Evolutionary conservation across 2,888 invertebrate species (phyloP).

Genomic region (Trachelus iudaicus): DNA sequence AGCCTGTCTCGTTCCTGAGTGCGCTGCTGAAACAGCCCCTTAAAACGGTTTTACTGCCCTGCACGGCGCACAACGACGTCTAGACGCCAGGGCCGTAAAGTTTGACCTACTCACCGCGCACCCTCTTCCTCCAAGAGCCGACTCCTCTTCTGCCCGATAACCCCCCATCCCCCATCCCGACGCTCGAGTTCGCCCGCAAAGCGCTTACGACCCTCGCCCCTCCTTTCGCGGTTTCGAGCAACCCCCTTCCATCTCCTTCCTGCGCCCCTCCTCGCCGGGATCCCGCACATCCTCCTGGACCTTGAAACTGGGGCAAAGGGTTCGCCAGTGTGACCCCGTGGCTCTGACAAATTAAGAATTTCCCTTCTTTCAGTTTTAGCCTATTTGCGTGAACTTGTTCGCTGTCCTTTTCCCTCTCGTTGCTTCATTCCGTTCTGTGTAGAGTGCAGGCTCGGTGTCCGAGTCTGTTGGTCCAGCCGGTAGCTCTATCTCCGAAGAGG

Average conservation of each 20-base stretch:
- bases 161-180: not conserved
- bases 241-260: not conserved
- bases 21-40: constrained; percentile 65
- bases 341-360: too few species aligned
- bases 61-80: constrained; percentile 64
- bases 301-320: constrained; percentile 54
- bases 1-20: constrained; percentile 54
- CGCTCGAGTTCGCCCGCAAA: not conserved
- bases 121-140: constrained; percentile 25
- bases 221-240: constrained; percentile 12
- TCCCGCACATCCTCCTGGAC: constrained; percentile 22
- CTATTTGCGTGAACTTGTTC: too few species aligned
- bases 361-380: too few species aligned
- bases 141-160: constrained; percentile 10
- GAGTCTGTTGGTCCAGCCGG: not conserved
- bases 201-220: constrained; percentile 54
- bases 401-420: too few species aligned
- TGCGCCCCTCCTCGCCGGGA: not conserved
- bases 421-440: too few species aligned
- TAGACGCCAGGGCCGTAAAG: constrained; percentile 65
- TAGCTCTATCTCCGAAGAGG: constrained; percentile 23
- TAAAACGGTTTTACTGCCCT: constrained; percentile 64
- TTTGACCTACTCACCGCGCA: constrained; percentile 65
- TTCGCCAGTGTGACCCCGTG: constrained; percentile 7
- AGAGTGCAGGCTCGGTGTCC: too few species aligned